phyloP scores from a whole-genome alignment of 2,888 invertebrate species.

The Tenthredo mesomela region DNA sequence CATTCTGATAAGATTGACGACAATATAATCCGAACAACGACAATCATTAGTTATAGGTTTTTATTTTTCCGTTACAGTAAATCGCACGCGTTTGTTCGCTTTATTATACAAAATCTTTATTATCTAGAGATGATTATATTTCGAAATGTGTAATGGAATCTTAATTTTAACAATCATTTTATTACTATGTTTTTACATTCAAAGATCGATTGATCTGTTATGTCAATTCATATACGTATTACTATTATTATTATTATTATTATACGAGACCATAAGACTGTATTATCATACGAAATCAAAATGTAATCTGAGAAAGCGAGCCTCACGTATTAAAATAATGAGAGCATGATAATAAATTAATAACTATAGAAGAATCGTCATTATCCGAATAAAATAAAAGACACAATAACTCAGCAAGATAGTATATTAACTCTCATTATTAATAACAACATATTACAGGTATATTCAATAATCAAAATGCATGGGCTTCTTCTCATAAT shows the following conservation, averaged over 20 bases:
- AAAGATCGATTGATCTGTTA: background rate
- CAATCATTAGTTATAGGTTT: too few species aligned
- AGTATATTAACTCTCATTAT: background rate
- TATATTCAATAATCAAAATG: background rate
- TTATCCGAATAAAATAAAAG: background rate
- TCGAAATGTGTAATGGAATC: too few species aligned
- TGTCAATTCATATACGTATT: background rate
- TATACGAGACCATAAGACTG: background rate
- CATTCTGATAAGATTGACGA: too few species aligned
- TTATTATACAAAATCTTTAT: too few species aligned
- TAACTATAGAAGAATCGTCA: background rate
- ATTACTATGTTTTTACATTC: background rate
- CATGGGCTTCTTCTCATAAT: background rate
- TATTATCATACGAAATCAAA: background rate
- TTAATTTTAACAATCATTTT: background rate
- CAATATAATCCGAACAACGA: too few species aligned
- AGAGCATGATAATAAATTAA: background rate
- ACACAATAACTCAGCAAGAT: background rate
- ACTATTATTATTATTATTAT: background rate
- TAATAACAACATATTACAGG: background rate
- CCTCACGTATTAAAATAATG: background rate
- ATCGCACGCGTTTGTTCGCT: too few species aligned
- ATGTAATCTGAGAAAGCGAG: background rate
- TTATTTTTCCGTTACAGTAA: too few species aligned
- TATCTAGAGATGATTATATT: background rate